Evolutionary conservation across 2,888 invertebrate species (phyloP).

Genomic region (Sinotaia quadrata): DNA sequence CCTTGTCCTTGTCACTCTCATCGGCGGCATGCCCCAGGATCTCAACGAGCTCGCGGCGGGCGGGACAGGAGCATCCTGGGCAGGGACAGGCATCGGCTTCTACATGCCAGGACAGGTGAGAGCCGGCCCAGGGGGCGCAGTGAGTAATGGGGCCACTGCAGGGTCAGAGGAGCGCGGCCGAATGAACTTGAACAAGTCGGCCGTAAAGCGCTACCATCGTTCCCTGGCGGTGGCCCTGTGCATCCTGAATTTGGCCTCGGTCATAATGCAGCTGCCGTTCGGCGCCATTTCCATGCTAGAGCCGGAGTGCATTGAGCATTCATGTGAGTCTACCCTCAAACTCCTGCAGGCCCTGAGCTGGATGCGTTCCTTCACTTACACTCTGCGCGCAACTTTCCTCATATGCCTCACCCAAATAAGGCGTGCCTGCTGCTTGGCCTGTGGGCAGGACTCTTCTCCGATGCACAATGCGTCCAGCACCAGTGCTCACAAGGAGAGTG

Average conservation of each 20-base stretch:
- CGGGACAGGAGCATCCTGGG: background rate
- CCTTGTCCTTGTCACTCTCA: slow-evolving; percentile 37
- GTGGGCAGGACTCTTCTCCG: background rate
- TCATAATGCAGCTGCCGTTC: slow-evolving; percentile 38
- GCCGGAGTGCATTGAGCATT: slow-evolving; percentile 33
- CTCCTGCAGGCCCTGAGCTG: slow-evolving; percentile 41
- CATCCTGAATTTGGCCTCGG: slow-evolving; percentile 27
- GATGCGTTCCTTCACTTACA: slow-evolving; percentile 38
- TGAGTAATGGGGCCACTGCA: background rate
- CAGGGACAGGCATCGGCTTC: background rate
- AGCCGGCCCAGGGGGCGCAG: background rate
- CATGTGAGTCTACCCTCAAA: slow-evolving; percentile 34
- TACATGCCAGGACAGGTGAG: background rate
- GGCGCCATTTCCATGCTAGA: slow-evolving; percentile 37
- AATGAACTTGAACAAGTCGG: slow-evolving; percentile 1
- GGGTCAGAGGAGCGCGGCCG: background rate
- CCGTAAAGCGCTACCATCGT: slow-evolving; percentile 21
- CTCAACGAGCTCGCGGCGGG: slow-evolving; percentile 7
- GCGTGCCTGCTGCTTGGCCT: slow-evolving; percentile 10
- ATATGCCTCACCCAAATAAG: slow-evolving; percentile 32
- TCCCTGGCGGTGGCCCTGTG: slow-evolving; percentile 30
- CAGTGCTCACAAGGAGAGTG: slow-evolving; percentile 13
- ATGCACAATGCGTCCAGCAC: background rate
- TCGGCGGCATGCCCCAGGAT: slow-evolving; percentile 38
- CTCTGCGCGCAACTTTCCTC: slow-evolving; percentile 36